Evolutionary conservation across 2,888 invertebrate species (phyloP), one percentile per base, ranked within the genome.

Genomic region (Strigamia crassipes): DNA sequence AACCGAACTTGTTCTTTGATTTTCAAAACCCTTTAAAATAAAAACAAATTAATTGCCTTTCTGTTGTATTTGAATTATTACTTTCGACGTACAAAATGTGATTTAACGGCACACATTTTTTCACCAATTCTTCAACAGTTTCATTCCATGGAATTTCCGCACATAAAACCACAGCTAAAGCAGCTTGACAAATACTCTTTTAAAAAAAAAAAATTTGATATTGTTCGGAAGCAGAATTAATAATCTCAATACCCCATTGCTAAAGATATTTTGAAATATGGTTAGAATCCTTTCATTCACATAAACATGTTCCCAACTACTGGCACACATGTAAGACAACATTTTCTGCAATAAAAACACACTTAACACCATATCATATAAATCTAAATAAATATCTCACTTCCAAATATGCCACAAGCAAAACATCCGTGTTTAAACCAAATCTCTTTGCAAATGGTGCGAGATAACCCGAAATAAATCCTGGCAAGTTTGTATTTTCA

Each of bases 101-200:
- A 61, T 61, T 21, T 18, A 61, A 18, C 21, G 18, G 8, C 61
- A 23, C 3, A 21, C 21, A 61, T 23, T 23, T 61, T 21, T 61
- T 21, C 21, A 61, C 61, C 61, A 61, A 61, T 1, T 61, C 23
- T n/a, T n/a, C n/a, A 21, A 61, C 61, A 61, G 21, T 21, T 23
- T 61, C 61, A 61, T 61, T 61, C 61, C 61, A 61, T 9, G 61
- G 61, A 18, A 23, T 61, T 23, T 61, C 61, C 8, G 61, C 61
- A 21, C 10, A 3, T 21, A 18, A 21, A 18, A 21, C 18, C 10
- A 61, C 23, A 4, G 61, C 18, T 61, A 61, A 61, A n/a, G 6
- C 23, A 23, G 61, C 61, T 23, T 21, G 10, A 21, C 61, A 61
- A 23, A 61, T 18, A 18, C 18, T 23, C 61, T 61, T 1, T 1